phyloP scores from a whole-genome alignment of 2,113 vertebrate genomes.

The Calidris pugnax region DNA sequence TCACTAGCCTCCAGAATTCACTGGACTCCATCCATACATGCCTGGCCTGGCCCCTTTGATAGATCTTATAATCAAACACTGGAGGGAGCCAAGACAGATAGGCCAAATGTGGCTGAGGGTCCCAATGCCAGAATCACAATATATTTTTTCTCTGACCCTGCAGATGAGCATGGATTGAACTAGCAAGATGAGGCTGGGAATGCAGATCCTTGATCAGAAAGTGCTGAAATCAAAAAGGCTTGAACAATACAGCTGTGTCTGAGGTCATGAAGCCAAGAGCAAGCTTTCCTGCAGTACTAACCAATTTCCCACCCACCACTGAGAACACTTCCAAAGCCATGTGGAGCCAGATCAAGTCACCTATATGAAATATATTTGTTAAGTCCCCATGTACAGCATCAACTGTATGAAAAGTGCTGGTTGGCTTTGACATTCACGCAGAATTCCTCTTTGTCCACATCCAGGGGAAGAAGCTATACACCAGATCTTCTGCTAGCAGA shows the following conservation, averaged over 20 bases:
- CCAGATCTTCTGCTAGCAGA: neutral
- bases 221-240: neutral
- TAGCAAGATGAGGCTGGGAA: neutral
- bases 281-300: neutral
- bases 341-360: neutral
- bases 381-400: neutral
- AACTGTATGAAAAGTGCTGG: neutral
- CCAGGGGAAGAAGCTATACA: neutral
- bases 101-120: neutral
- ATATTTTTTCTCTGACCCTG: neutral
- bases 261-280: neutral
- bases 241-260: neutral
- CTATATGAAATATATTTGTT: neutral
- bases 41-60: neutral
- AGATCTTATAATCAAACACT: neutral
- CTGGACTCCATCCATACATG: neutral
- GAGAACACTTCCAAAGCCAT: neutral
- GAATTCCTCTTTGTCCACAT: neutral
- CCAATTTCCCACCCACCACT: neutral
- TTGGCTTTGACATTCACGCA: neutral
- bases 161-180: neutral
- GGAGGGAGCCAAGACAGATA: neutral
- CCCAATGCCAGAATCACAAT: neutral
- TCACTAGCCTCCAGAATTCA: neutral
- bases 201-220: neutral